Evolutionary conservation across 2,113 vertebrate genomes (phyloP), one percentile per base, ranked within the genome.

Genomic region (Takifugu flavidus): DNA sequence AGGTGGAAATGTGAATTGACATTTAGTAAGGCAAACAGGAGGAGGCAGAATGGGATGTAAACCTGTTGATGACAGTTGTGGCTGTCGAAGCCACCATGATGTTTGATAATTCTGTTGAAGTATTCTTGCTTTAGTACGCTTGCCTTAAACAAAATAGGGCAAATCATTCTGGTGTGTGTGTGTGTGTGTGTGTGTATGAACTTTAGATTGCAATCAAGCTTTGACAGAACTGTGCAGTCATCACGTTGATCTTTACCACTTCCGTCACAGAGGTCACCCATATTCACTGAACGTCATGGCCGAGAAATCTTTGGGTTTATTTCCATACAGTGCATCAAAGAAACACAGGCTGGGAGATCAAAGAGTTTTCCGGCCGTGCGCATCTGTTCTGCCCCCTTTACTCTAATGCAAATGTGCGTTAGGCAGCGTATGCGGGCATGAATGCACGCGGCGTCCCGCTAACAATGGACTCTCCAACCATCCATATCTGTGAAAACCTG

Each of bases 321-420:
- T 84, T 82, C 79, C 78, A 73, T 78, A 51, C 53, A 67, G 60
- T 62, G 72, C 82, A 86, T 86, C 80, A 84, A 84, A 86, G 81
- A 82, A 72, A 70, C 74, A 56, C 72, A 70, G 72, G 73, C 64
- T 70, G 72, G 55, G 61, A 78, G 78, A 82, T 88, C 82, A 87
- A 86, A 87, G 76, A 49, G 68, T 62, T 71, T 80, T 69, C 68
- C 13, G 74, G 51, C 75, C 66, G 59, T 70, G 73, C 75, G 72
- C 65, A 56, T 71, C 72, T 58, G 55, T 67, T 67, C 58, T 13
- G 54, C 70, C 79, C 72, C 65, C 72, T 80, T 64, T 64, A 62
- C 70, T 71, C 70, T 55, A 52, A 82, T 83, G 79, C 74, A 78
- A 79, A 85, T 77, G 77, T 66, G 67, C 57, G 64, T 80, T 70